Evolutionary conservation across 2,797 vertebrate genomes (phyloP).

Genomic region (Apodemus agrarius): DNA sequence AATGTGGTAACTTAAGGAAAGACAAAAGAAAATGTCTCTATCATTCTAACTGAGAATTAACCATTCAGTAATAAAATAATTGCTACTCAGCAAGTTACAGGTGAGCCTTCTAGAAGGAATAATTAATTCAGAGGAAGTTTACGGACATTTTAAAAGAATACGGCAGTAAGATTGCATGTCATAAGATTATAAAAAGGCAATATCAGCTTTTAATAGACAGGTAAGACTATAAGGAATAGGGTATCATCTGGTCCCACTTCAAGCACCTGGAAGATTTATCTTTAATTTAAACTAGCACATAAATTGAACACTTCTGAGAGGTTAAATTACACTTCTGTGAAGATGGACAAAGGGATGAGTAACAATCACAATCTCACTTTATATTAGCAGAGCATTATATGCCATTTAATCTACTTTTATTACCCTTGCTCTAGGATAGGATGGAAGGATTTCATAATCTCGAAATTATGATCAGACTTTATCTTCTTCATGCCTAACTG

Average conservation of each 20-base stretch:
- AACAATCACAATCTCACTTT: constrained; percentile 44
- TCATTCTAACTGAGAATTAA: constrained; percentile 55
- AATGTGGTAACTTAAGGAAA: constrained; percentile 7
- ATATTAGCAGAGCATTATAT: constrained; percentile 19
- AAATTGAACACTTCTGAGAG: constrained; percentile 58
- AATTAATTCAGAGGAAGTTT: constrained; percentile 51
- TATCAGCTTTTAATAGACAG: constrained; percentile 29
- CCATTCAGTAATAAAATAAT: constrained; percentile 48
- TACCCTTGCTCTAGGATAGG: background rate
- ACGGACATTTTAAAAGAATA: constrained; percentile 44
- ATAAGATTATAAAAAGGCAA: constrained; percentile 13
- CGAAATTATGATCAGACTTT: constrained; percentile 20
- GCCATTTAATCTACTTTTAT: constrained; percentile 59
- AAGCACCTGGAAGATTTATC: constrained; percentile 43
- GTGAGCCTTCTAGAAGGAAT: constrained; percentile 51
- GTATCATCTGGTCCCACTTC: background rate
- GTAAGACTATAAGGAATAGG: background rate
- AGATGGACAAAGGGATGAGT: constrained; percentile 12
- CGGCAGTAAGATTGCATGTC: background rate
- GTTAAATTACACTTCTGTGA: constrained; percentile 38
- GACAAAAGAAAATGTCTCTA: background rate
- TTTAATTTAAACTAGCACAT: constrained; percentile 52
- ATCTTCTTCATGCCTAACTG: background rate
- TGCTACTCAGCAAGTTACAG: background rate
- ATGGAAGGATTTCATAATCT: constrained; percentile 53